Evolutionary conservation across 2,113 vertebrate genomes (phyloP).

Genomic region (Herpetotheres cachinnans): DNA sequence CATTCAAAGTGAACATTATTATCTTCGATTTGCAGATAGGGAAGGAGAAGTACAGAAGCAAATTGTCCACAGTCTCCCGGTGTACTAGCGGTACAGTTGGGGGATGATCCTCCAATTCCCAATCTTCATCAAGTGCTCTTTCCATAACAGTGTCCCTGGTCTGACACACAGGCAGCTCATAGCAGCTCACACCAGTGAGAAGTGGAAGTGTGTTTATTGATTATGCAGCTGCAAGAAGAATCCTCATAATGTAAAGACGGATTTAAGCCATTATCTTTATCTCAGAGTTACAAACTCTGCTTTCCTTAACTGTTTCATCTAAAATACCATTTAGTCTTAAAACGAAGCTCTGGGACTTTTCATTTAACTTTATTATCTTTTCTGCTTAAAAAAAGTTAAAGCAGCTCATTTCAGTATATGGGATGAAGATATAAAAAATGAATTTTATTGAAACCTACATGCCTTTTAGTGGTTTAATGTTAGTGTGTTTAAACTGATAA

Average conservation of each 20-base stretch:
- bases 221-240: not conserved
- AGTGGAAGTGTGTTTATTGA: not conserved
- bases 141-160: not conserved
- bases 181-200: not conserved
- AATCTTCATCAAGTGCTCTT: not conserved
- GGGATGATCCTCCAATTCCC: not conserved
- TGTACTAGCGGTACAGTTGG: not conserved
- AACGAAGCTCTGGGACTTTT: slow-evolving; percentile 39
- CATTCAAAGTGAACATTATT: not conserved
- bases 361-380: slow-evolving; percentile 55
- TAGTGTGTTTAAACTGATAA: slow-evolving; percentile 20
- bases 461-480: slow-evolving; percentile 14
- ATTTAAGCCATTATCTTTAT: slow-evolving; percentile 17
- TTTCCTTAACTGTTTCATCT: slow-evolving; percentile 29
- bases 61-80: not conserved
- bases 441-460: slow-evolving; percentile 32
- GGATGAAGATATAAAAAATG: not conserved
- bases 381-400: slow-evolving; percentile 32
- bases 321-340: slow-evolving; percentile 39
- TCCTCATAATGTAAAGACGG: not conserved
- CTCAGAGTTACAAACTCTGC: slow-evolving; percentile 11
- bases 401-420: slow-evolving; percentile 32
- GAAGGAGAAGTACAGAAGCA: not conserved
- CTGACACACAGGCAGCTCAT: not conserved
- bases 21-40: not conserved